Evolutionary conservation across 2,113 vertebrate species (phyloP).

Genomic region (Monopterus albus): DNA sequence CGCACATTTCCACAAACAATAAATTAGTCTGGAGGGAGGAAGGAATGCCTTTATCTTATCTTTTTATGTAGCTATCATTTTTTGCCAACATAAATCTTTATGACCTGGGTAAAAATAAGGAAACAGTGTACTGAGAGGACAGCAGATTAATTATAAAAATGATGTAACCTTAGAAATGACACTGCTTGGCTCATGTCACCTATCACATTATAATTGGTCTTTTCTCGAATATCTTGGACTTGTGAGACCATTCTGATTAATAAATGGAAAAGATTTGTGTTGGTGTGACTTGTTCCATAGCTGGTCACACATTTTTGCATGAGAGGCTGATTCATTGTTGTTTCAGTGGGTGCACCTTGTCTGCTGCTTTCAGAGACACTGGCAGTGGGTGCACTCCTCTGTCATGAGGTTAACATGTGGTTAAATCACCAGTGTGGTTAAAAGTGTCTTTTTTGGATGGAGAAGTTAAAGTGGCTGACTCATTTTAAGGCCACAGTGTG

Average conservation of each 20-base stretch:
- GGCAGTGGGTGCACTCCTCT: constrained; percentile 56
- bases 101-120: constrained; percentile 13
- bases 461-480: constrained; percentile 56
- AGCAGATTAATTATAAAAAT: not conserved
- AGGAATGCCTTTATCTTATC: constrained; percentile 32
- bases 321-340: constrained; percentile 52
- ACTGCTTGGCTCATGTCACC: not conserved
- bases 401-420: constrained; percentile 80
- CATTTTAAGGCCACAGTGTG: constrained; percentile 30
- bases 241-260: constrained; percentile 6
- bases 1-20: constrained; percentile 38
- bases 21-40: constrained; percentile 27
- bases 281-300: constrained; percentile 46
- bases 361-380: constrained; percentile 44
- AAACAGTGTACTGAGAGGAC: not conserved
- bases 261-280: constrained; percentile 44
- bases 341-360: constrained; percentile 57
- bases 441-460: constrained; percentile 49
- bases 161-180: not conserved
- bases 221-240: not conserved
- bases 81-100: not conserved
- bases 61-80: not conserved
- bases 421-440: constrained; percentile 55
- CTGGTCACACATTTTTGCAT: constrained; percentile 24
- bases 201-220: not conserved